Evolutionary conservation across 1,140 invertebrate genomes (phyloP).

Genomic region (Polyergus mexicanus): DNA sequence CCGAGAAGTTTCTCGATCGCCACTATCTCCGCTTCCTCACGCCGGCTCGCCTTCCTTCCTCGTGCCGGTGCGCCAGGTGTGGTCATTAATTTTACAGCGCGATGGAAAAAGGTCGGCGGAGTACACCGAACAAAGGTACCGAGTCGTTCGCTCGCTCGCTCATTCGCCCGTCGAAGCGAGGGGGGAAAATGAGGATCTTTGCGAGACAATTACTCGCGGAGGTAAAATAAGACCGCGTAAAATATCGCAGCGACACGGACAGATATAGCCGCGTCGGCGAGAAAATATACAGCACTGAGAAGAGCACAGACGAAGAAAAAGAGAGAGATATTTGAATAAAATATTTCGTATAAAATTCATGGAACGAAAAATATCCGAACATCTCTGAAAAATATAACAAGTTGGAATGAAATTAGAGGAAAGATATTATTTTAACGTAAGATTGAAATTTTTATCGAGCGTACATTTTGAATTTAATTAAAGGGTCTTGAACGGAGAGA

Average conservation of each 20-base stretch:
- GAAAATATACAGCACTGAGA: background rate
- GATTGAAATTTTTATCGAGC: background rate
- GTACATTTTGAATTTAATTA: constrained; percentile 15
- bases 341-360: background rate
- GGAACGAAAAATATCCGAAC: background rate
- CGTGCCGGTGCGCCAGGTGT: constrained; percentile 66
- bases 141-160: constrained; percentile 22
- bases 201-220: constrained; percentile 62
- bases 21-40: constrained; percentile 27
- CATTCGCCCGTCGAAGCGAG: constrained; percentile 38
- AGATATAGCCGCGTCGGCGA: background rate
- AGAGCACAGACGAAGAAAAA: background rate
- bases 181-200: constrained; percentile 55
- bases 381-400: background rate
- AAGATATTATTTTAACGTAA: background rate
- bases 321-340: background rate
- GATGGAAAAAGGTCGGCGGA: constrained; percentile 58
- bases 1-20: background rate
- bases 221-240: constrained; percentile 45
- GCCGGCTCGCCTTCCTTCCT: constrained; percentile 8
- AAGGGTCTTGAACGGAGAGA: background rate
- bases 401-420: background rate
- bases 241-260: constrained; percentile 8
- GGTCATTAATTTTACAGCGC: constrained; percentile 73
- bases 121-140: constrained; percentile 63